These are phyloP conservation scores for Sphaerophoria rueppellii DNA, from an alignment of 2,888 invertebrate species.

Conservation along the genomic window DNA sequence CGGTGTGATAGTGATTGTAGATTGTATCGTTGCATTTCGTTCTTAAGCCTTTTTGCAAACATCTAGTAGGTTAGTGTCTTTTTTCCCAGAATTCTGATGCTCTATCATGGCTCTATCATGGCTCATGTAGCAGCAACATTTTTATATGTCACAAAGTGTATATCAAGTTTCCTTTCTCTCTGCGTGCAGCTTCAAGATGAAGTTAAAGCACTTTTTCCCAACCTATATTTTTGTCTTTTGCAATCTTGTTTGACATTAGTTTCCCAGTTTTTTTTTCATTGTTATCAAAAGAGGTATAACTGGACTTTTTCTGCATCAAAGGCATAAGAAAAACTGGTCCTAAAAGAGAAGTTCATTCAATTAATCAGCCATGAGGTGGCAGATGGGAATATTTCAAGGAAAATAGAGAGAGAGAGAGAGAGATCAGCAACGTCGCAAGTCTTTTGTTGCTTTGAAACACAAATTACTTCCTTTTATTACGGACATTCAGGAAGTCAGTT, in stretches of 20 bases:
- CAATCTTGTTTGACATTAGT: constrained; percentile 58
- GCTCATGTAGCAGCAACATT: not conserved
- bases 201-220: constrained; percentile 39
- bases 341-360: constrained; percentile 40
- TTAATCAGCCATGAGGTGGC: constrained; percentile 48
- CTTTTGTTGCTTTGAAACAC: not conserved
- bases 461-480: constrained; percentile 61
- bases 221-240: constrained; percentile 44
- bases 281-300: constrained; percentile 25
- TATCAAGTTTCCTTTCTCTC: constrained; percentile 68
- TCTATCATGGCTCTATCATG: not conserved
- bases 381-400: constrained; percentile 41
- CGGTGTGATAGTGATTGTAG: not conserved
- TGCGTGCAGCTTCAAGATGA: not conserved
- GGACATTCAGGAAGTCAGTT: constrained; percentile 63
- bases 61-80: not conserved
- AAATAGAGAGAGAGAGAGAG: constrained; percentile 52
- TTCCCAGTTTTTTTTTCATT: constrained; percentile 47
- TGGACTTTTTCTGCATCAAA: constrained; percentile 14
- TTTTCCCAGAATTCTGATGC: constrained; percentile 24
- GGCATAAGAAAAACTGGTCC: constrained; percentile 34
- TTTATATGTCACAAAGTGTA: constrained; percentile 53
- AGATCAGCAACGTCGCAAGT: constrained; percentile 9
- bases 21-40: not conserved
- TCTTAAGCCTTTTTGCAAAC: not conserved